Evolutionary conservation across 2,797 vertebrate genomes (phyloP).

Genomic region (Agapornis canus): DNA sequence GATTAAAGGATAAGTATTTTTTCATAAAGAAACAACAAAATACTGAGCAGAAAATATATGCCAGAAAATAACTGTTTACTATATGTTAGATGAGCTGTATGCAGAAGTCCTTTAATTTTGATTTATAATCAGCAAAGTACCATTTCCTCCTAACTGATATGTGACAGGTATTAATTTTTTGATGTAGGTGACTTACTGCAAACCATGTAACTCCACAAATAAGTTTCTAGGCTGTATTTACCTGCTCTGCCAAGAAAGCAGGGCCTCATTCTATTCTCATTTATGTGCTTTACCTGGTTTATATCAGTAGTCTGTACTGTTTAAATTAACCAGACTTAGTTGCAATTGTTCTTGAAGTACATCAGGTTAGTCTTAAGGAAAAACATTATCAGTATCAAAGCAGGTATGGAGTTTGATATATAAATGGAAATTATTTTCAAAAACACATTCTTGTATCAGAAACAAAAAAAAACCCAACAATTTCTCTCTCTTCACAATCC

Average conservation of each 20-base stretch:
- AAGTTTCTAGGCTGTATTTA: neutral
- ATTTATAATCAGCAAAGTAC: constrained; percentile 7
- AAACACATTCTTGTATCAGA: neutral
- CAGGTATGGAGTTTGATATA: neutral
- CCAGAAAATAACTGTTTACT: neutral
- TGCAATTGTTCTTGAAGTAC: neutral
- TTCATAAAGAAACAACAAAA: neutral
- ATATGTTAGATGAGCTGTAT: neutral
- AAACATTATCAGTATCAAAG: neutral
- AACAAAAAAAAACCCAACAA: neutral
- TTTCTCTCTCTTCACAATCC: neutral
- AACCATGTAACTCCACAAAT: neutral
- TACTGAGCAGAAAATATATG: neutral
- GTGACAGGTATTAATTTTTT: neutral
- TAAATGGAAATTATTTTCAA: constrained; percentile 24
- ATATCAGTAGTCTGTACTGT: neutral
- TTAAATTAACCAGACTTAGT: neutral
- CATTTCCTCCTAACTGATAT: neutral
- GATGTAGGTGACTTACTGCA: neutral
- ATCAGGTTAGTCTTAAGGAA: neutral
- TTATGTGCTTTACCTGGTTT: neutral
- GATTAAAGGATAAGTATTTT: constrained; percentile 34
- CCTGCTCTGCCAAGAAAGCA: neutral
- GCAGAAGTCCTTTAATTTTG: neutral
- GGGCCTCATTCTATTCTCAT: neutral